These are phyloP conservation scores for Prinia subflava DNA, from an alignment of 2,113 vertebrate genomes.

Conservation along the genomic window DNA sequence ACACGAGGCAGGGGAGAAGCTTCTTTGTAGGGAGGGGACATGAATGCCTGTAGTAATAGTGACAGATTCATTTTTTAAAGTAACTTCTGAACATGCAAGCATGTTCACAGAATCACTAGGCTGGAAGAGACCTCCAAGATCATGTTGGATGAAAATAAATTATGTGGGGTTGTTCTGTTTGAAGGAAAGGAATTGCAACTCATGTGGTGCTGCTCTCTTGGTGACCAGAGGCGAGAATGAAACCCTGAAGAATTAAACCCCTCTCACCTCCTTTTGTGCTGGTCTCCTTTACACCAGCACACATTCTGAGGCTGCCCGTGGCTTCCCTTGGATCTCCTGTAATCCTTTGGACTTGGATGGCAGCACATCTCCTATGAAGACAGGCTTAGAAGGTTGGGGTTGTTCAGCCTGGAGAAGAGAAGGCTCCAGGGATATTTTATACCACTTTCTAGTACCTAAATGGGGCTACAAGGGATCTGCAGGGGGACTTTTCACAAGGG, in stretches of 20 bases:
- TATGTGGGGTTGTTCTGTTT: background rate
- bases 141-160: background rate
- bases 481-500: background rate
- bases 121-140: too few relatives aligned
- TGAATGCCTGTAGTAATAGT: background rate
- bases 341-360: background rate
- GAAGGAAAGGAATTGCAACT: background rate
- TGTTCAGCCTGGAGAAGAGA: background rate
- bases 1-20: background rate
- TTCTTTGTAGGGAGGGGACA: background rate
- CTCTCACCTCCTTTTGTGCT: background rate
- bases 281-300: background rate
- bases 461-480: background rate
- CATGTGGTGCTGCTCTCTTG: background rate
- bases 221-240: accelerated
- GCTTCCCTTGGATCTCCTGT: background rate
- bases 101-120: too few relatives aligned
- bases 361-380: background rate
- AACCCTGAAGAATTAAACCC: background rate
- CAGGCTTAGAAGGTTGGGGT: background rate
- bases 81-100: background rate
- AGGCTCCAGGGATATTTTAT: background rate
- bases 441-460: background rate
- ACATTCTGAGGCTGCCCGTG: background rate
- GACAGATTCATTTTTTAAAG: background rate